These are phyloP conservation scores for Drosophila antonietae DNA, from an alignment of 2,888 invertebrate genomes.

Conservation along the genomic window DNA sequence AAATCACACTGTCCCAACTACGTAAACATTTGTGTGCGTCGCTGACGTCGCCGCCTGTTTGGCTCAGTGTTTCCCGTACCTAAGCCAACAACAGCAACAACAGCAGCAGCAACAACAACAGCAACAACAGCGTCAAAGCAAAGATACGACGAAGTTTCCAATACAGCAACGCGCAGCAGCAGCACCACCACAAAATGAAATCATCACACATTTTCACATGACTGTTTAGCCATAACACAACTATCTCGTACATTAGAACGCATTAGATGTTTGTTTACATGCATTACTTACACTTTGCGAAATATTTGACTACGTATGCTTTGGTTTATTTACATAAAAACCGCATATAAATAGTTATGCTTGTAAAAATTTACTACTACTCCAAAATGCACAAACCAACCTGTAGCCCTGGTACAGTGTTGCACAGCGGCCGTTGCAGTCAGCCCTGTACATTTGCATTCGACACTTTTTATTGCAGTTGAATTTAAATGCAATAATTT, in stretches of 20 bases:
- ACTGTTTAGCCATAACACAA: slow-evolving; percentile 10
- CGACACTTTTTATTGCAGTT: slow-evolving; percentile 46
- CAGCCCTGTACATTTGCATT: slow-evolving; percentile 43
- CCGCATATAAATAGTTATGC: slow-evolving; percentile 66
- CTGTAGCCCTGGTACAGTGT: slow-evolving; percentile 62
- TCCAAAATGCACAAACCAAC: slow-evolving; percentile 71
- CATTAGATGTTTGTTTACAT: neutral
- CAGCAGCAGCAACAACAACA: slow-evolving; percentile 50
- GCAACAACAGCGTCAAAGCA: slow-evolving; percentile 53
- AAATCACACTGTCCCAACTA: slow-evolving; percentile 43
- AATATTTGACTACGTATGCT: slow-evolving; percentile 61
- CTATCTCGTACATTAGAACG: slow-evolving; percentile 7
- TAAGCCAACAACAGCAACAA: slow-evolving; percentile 56
- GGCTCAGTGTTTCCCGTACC: slow-evolving; percentile 56
- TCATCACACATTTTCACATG: slow-evolving; percentile 76
- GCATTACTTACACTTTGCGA: slow-evolving; percentile 68
- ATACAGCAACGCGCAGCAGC: slow-evolving; percentile 75
- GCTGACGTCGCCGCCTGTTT: slow-evolving; percentile 63
- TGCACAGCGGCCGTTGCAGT: slow-evolving; percentile 20
- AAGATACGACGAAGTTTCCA: slow-evolving; percentile 74
- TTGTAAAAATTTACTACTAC: slow-evolving; percentile 73
- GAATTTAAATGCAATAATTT: slow-evolving; percentile 38
- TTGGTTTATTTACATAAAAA: slow-evolving; percentile 75
- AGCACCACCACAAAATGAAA: slow-evolving; percentile 79
- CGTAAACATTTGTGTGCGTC: slow-evolving; percentile 62